Evolutionary conservation across 2,797 vertebrate species (phyloP), one percentile per base, ranked within the genome.

Genomic region (Masticophis lateralis): DNA sequence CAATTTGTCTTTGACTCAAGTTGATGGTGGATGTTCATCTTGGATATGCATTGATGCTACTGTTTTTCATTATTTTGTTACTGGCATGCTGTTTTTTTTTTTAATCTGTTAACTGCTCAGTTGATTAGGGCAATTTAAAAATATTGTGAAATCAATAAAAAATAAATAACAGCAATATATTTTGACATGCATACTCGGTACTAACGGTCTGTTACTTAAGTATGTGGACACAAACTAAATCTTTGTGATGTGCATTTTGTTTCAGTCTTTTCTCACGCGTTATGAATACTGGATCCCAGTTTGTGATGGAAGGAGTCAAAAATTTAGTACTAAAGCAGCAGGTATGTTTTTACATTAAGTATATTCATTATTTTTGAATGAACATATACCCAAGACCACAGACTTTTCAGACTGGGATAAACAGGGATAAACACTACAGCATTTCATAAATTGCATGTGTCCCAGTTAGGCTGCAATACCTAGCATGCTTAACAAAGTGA

Each of bases 291-390:
- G 99, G 99, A 95, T 99, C 99, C 66, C 99, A 99, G 96, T 99
- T 99, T 96, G 99, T 99, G 93, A 99, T 99, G 99, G 99, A 99
- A 98, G 99, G 99, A 69, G 99, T 99, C 94, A 99, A 99, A 97
- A 99, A 99, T 97, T 98, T 99, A 92, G 99, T 99, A 86, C 95
- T 99, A 94, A 99, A 99, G 95, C 99, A 99, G 90, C 99, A 99
- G 96, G 99, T 99, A 97, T 98, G 99, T 98, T 94, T 83, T 79
- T n/a, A 91, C 18, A 7, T 0, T 90, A 86, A 79, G 0, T 28
- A 27, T 10, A 88, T 66, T 59, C 66, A 59, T 59, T 93, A 53
- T 16, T 93, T 1, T 69, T 57, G 51, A 61, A 66, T 83, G 53
- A 90, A 43, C 69, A 16, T 83, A 61, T 5, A 79, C 51, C 22